phyloP scores from a whole-genome alignment of 1,140 invertebrate species.

The Leptinotarsa defecta region DNA sequence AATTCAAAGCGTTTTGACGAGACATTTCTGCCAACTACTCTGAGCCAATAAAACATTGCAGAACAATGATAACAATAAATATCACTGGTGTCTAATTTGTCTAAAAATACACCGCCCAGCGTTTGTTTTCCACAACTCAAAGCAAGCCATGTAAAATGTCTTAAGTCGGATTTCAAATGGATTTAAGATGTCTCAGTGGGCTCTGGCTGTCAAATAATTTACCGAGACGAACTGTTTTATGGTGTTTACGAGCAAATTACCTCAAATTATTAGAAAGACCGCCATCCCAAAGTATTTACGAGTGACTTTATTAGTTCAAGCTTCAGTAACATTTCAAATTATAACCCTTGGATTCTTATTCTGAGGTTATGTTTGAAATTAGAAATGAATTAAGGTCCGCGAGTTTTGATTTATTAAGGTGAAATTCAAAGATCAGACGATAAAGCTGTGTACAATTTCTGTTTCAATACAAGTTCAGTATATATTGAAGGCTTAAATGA shows the following conservation, averaged over 20 bases:
- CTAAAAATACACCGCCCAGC: constrained; percentile 26
- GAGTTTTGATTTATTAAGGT: neutral
- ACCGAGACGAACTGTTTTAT: constrained; percentile 46
- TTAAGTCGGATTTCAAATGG: constrained; percentile 30
- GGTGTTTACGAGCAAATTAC: constrained; percentile 49
- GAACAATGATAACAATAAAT: constrained; percentile 22
- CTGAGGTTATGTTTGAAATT: constrained; percentile 35
- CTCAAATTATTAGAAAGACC: constrained; percentile 42
- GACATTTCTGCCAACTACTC: neutral
- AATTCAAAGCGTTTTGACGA: neutral
- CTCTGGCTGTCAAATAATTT: constrained; percentile 41
- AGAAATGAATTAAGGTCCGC: constrained; percentile 29
- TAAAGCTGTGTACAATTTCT: neutral
- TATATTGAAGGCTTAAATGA: too few relatives aligned
- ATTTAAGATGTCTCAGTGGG: constrained; percentile 39
- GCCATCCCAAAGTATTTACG: constrained; percentile 44
- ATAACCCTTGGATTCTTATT: constrained; percentile 18
- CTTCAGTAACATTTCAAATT: constrained; percentile 34
- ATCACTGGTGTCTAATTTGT: constrained; percentile 17
- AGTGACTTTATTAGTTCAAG: constrained; percentile 39
- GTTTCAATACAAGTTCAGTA: neutral
- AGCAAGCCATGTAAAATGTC: constrained; percentile 32
- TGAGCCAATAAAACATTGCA: constrained; percentile 10
- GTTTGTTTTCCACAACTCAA: constrained; percentile 33
- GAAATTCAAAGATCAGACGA: neutral